Evolutionary conservation across 2,113 vertebrate species (phyloP), one percentile per base, ranked within the genome.

Genomic region (Hippopotamus amphibius): DNA sequence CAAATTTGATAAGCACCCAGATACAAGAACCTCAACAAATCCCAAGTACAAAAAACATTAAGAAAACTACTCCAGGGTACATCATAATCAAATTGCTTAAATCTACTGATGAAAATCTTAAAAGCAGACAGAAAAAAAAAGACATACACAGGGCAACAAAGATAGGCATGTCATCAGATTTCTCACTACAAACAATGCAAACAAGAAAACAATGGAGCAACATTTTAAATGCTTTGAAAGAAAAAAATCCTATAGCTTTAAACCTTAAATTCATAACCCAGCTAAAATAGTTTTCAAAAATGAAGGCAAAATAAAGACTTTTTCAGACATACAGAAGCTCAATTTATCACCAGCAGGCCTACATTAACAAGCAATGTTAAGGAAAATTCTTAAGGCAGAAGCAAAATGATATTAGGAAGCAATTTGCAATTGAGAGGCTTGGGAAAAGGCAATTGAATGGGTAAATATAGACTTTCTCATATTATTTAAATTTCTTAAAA

Each of bases 401-500:
- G 19, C 66, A 86, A 97, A 92, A 33, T 86, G 28, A 77, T 68
- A 74, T 61, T 85, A 82, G 50, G 61, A 82, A 48, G 21, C 24
- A 93, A 57, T 86, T 66, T 88, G 48, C 33, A 79, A 83, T 50
- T 86, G 11, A 65, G 88, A 59, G 6, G 15, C 28, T 87, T 59
- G 14, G 10, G 22, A 86, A 83, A 68, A 55, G 41, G 33, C 37
- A 84, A 84, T 21, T 86, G 7, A 72, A 88, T 37, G 28, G 65
- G 41, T 59, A 88, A 79, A 66, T 79, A 65, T 8, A 79, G 19
- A 65, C 3, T 55, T 92, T 90, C 69, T 61, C 21, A 61, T 63
- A 33, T 69, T 91, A 55, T 68, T 88, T 87, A 61, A 91, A 46
- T 93, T 90, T 81, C 48, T 96, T 85, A 30, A 80, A 50, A 84